A percentile compares a stretch with the other conserved stretches of the same genome.
Evolutionary conservation across 2,888 invertebrate genomes (phyloP).

Genomic region (Eutolmus rufibarbis): DNA sequence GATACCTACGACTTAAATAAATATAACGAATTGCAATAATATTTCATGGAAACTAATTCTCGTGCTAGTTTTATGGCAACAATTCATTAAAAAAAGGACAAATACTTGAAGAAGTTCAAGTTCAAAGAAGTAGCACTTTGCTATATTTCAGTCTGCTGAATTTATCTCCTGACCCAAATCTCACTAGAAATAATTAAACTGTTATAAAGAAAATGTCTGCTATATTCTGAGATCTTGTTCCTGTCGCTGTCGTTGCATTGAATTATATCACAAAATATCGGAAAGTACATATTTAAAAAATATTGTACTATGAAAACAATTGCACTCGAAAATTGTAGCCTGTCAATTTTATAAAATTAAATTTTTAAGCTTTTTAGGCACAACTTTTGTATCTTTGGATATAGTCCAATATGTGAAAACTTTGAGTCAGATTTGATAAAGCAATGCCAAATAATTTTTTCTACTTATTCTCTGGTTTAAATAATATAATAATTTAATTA

Average conservation of each 20-base stretch:
- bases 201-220: neutral
- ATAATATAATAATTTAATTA: too few relatives aligned
- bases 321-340: too few relatives aligned
- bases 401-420: too few relatives aligned
- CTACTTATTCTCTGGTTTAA: too few relatives aligned
- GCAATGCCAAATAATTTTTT: neutral
- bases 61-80: neutral
- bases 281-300: neutral
- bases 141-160: neutral
- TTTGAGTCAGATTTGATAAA: neutral
- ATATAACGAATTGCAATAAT: neutral
- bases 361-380: neutral
- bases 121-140: neutral
- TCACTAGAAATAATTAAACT: neutral
- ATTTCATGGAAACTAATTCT: neutral
- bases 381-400: too few relatives aligned
- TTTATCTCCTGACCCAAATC: neutral
- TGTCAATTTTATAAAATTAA: neutral
- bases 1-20: neutral
- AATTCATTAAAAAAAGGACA: neutral
- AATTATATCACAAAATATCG: neutral
- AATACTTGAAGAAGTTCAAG: neutral
- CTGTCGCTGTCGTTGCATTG: neutral
- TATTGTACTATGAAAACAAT: too few relatives aligned
- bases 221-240: neutral